These are phyloP conservation scores for Amphimallon solstitiale DNA, from an alignment of 2,888 invertebrate genomes.

Conservation along the genomic window DNA sequence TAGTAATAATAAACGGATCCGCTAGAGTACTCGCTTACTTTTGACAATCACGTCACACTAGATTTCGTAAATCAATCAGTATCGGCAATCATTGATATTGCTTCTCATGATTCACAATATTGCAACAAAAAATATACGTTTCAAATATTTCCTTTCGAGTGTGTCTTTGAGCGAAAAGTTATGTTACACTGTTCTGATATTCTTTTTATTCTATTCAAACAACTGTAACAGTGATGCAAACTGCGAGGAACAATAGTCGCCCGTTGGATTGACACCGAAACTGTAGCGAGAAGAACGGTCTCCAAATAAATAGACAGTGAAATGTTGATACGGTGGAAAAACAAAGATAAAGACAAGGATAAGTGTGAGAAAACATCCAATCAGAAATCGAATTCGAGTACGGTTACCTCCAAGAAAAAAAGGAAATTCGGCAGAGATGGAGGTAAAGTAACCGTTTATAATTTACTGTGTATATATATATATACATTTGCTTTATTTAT, in stretches of 20 bases:
- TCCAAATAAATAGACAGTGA: conserved; percentile 24
- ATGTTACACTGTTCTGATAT: background rate
- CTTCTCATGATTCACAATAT: background rate
- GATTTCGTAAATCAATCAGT: background rate
- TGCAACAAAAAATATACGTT: conserved; percentile 5
- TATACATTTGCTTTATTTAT: background rate
- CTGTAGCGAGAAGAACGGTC: background rate
- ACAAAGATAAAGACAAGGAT: conserved; percentile 82
- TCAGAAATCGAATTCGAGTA: conserved; percentile 63
- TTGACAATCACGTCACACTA: too few species aligned
- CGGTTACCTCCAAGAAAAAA: conserved; percentile 79
- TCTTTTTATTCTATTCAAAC: conserved; percentile 5
- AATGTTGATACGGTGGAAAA: conserved; percentile 88
- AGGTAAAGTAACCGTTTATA: conserved; percentile 65
- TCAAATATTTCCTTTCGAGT: background rate
- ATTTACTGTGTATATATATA: background rate
- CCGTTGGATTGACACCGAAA: conserved; percentile 7
- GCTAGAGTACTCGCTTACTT: too few species aligned
- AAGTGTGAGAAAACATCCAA: conserved; percentile 65
- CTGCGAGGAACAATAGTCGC: background rate
- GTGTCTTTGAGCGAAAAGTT: background rate
- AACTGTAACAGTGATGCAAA: background rate
- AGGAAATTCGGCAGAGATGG: conserved; percentile 84
- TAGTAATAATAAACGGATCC: too few species aligned
- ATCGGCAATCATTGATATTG: background rate